phyloP scores from a whole-genome alignment of 2,113 vertebrate genomes.

The Bubo scandiacus region DNA sequence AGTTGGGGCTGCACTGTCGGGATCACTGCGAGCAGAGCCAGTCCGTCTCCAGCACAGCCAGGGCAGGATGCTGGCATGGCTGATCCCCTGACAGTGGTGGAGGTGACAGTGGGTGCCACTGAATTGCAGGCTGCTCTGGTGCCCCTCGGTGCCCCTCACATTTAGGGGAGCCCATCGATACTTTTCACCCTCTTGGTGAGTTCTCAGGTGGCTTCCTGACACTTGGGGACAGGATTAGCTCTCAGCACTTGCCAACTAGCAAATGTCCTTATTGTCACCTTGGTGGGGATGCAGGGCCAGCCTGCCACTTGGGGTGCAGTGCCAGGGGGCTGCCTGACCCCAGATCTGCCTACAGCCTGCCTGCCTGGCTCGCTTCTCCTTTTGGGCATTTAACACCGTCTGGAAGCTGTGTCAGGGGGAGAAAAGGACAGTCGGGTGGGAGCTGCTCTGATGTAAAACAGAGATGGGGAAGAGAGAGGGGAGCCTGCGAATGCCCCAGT shows the following conservation, averaged over 20 bases:
- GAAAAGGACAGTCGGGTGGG: background rate
- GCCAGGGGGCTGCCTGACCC: background rate
- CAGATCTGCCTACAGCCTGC: background rate
- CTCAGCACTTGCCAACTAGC: background rate
- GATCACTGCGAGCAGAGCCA: rapidly evolving
- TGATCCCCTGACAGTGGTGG: rapidly evolving
- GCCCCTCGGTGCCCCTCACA: rapidly evolving
- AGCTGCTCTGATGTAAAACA: slow-evolving; percentile 24
- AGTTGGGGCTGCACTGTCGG: background rate
- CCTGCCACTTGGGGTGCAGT: background rate
- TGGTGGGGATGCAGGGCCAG: background rate
- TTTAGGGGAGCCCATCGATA: background rate
- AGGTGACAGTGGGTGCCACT: background rate
- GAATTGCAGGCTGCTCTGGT: background rate
- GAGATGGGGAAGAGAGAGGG: background rate
- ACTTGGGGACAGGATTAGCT: background rate
- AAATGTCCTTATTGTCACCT: slow-evolving; percentile 40
- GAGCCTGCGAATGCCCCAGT: background rate
- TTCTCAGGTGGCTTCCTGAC: slow-evolving; percentile 23
- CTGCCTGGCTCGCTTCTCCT: background rate
- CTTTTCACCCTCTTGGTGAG: background rate
- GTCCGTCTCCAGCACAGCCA: background rate
- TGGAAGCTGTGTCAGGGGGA: background rate
- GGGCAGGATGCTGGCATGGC: rapidly evolving
- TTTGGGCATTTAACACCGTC: background rate